A percentile compares a stretch with the other conserved stretches of the same genome.
phyloP scores from a whole-genome alignment of 2,888 invertebrate genomes.

The Schizotus pectinicornis region DNA sequence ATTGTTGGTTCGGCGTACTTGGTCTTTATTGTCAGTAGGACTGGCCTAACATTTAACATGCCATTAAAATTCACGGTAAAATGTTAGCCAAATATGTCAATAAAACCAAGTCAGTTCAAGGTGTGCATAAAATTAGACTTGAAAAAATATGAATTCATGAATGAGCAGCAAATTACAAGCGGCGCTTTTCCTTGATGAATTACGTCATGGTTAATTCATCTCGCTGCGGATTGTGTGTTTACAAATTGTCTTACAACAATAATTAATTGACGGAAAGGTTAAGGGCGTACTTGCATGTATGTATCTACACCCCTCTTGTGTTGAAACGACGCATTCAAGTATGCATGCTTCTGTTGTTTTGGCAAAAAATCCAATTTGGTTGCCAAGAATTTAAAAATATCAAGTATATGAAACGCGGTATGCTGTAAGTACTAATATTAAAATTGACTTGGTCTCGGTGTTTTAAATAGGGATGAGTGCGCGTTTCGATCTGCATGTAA shows the following conservation, averaged over 20 bases:
- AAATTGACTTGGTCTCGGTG: not conserved
- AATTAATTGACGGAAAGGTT: no score
- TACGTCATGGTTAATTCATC: no score
- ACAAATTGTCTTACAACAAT: no score
- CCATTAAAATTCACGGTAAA: not conserved
- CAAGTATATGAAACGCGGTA: not conserved
- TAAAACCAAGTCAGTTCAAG: conserved; percentile 22
- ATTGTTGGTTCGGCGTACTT: no score
- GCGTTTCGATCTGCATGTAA: no score
- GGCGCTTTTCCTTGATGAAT: no score
- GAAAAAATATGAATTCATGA: not conserved
- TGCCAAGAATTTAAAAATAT: conserved; percentile 21
- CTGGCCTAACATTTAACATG: not conserved
- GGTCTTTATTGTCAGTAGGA: no score
- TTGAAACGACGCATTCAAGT: not conserved
- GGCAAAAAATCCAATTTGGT: not conserved
- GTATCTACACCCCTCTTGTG: not conserved
- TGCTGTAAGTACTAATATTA: conserved; percentile 3
- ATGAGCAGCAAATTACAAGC: not conserved
- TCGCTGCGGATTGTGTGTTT: no score
- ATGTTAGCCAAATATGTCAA: conserved; percentile 20
- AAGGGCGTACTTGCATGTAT: no score
- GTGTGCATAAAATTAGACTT: conserved; percentile 21
- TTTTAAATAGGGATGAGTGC: not conserved
- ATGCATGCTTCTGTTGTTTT: not conserved